Evolutionary conservation across 1,140 invertebrate genomes (phyloP).

Genomic region (Drosophila ogumai): DNA sequence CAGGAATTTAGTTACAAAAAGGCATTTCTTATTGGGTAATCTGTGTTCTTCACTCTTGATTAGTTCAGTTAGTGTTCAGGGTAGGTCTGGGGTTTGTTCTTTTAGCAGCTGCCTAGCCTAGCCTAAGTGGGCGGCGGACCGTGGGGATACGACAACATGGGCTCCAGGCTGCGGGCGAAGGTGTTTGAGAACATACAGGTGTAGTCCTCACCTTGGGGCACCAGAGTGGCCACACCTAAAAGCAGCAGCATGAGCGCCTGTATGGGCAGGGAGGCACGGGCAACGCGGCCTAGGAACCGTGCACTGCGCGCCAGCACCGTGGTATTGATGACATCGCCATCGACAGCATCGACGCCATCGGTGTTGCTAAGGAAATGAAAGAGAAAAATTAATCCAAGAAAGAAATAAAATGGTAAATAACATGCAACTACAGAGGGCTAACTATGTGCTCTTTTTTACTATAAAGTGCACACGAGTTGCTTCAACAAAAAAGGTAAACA

Average conservation of each 20-base stretch:
- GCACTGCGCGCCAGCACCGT: slow-evolving; percentile 90
- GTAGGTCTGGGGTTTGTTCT: slow-evolving; percentile 6
- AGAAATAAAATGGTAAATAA: background rate
- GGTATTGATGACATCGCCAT: slow-evolving; percentile 87
- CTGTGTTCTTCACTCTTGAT: background rate
- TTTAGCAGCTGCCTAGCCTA: slow-evolving; percentile 3
- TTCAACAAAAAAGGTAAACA: slow-evolving; percentile 1
- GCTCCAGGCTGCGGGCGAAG: slow-evolving; percentile 92
- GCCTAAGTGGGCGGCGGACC: slow-evolving; percentile 94
- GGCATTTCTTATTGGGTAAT: slow-evolving; percentile 49
- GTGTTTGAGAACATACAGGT: slow-evolving; percentile 93
- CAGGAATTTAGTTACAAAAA: slow-evolving; percentile 66
- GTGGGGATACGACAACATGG: slow-evolving; percentile 94
- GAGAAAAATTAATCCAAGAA: slow-evolving; percentile 1
- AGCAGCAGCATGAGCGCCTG: slow-evolving; percentile 95
- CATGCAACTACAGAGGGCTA: slow-evolving; percentile 35
- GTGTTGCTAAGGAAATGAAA: slow-evolving; percentile 70
- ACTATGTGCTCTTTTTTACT: slow-evolving; percentile 17
- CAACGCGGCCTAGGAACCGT: slow-evolving; percentile 93
- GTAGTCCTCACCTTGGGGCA: slow-evolving; percentile 94
- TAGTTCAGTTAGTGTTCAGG: slow-evolving; percentile 1
- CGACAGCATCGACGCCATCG: slow-evolving; percentile 85
- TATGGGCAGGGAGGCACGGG: slow-evolving; percentile 95
- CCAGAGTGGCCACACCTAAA: slow-evolving; percentile 93
- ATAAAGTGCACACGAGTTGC: slow-evolving; percentile 37